Base-by-base conservation (phyloP, 2,797 vertebrate species). In the Muscicapa comitata region DNA sequence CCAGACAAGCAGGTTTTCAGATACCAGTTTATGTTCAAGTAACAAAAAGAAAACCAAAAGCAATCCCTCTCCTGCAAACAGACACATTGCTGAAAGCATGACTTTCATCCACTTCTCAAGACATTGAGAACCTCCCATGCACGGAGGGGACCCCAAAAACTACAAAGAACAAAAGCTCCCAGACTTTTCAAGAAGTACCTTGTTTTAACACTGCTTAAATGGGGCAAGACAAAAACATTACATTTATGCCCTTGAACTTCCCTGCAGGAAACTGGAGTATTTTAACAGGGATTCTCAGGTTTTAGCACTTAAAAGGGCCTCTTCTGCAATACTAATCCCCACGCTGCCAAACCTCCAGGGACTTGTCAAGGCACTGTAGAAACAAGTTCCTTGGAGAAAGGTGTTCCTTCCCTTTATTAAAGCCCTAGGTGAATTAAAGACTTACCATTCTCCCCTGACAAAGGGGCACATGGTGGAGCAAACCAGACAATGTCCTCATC, bases 81-180 rank as follows among this genome's bases (percentile, higher is more conserved):
- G 51, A n/a, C 35, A 40, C 16, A 19, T 2, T 62, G 23, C 33
- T 70, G 20, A 50, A 93, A 70, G 13, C 3, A 28, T 14, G 19
- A 62, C 43, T 72, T 79, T 33, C 6, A 45, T 28, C 63, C n/a
- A 48, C 5, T 45, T 62, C 18, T 62, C 20, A 53, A 48, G 16
- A 63, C 40, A 48, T 0, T 35, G 21, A 81, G 48, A 89, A 38
- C 11, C 26, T 31, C 26, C 45, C 25, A 28, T 0, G 14, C 26
- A 6, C 13, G 4, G 6, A 6, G 4, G 3, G 5, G 8, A 5
- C 7, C 15, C 29, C 8, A 10, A 16, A 33, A 21, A 5, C 24
- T 3, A 23, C 4, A 3, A 42, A 33, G 9, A 59, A 47, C 8
- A 55, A 86, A 43, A 75, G 18, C 11, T 81, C 24, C 47, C 3